These are phyloP conservation scores for Smutsia gigantea DNA, from an alignment of 2,797 vertebrate species.

Conservation along the genomic window DNA sequence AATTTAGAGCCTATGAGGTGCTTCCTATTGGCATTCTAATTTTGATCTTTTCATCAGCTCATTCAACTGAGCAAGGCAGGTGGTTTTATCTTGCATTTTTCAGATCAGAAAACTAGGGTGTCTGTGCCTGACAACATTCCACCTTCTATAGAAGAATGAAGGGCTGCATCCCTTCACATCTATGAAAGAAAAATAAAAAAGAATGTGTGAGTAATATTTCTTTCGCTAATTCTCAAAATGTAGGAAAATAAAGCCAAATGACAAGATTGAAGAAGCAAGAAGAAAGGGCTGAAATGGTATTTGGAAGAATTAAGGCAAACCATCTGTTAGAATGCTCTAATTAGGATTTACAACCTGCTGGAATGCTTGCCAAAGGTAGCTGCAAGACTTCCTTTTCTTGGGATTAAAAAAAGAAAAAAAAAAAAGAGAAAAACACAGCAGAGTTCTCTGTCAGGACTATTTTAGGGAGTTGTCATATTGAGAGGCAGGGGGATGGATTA, in stretches of 20 bases:
- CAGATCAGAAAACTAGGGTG: background rate
- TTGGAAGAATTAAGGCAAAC: background rate
- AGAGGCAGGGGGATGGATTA: background rate
- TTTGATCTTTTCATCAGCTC: constrained; percentile 2
- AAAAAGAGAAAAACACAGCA: background rate
- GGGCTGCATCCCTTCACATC: background rate
- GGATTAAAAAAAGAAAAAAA: background rate
- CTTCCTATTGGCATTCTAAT: background rate
- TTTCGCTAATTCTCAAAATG: background rate
- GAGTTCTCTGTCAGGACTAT: constrained; percentile 19
- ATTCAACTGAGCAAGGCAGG: background rate
- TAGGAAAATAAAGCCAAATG: constrained; percentile 32
- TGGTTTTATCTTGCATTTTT: background rate
- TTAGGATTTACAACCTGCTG: constrained; percentile 52
- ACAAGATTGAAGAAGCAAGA: constrained; percentile 14
- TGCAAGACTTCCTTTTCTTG: background rate
- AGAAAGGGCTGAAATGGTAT: background rate
- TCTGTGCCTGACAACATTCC: background rate
- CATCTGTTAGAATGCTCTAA: constrained; percentile 4
- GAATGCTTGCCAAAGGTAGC: background rate
- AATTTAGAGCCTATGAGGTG: background rate
- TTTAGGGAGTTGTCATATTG: background rate
- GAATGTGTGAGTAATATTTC: background rate
- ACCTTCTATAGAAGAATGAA: background rate
- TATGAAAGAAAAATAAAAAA: constrained; percentile 8